Evolutionary conservation across 2,888 invertebrate species (phyloP).

Genomic region (Ametastegia equiseti): DNA sequence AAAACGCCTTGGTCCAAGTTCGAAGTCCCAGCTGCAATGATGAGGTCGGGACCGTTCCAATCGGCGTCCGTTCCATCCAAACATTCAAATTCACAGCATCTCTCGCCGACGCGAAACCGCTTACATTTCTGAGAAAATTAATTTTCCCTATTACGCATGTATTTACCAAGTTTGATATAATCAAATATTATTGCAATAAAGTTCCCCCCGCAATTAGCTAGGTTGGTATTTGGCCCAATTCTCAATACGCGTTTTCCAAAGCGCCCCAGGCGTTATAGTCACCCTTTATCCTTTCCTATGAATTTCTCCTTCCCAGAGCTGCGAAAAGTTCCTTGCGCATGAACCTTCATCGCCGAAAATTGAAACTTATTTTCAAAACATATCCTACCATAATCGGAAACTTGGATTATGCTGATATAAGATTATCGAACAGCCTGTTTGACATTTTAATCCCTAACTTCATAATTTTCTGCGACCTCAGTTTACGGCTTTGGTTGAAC

Average conservation of each 20-base stretch:
- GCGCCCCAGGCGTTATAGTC: neutral
- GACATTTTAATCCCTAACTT: neutral
- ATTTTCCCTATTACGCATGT: conserved; percentile 22
- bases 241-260: neutral
- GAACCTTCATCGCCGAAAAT: too few species aligned
- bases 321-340: too few species aligned
- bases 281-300: neutral
- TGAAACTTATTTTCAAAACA: too few species aligned
- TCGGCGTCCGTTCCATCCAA: conserved; percentile 78
- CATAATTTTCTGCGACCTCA: neutral
- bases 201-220: neutral
- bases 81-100: conserved; percentile 94
- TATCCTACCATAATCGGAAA: too few species aligned
- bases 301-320: too few species aligned
- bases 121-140: conserved; percentile 85
- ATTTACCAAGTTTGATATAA: neutral
- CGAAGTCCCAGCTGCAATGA: conserved; percentile 63
- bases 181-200: neutral
- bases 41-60: conserved; percentile 67
- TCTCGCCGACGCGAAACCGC: conserved; percentile 88
- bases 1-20: conserved; percentile 46
- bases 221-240: conserved; percentile 11
- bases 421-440: neutral
- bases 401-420: neutral
- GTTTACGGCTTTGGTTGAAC: neutral